These are phyloP conservation scores for Sinocyclocheilus rhinocerous DNA, from an alignment of 2,113 vertebrate genomes.

Conservation along the genomic window DNA sequence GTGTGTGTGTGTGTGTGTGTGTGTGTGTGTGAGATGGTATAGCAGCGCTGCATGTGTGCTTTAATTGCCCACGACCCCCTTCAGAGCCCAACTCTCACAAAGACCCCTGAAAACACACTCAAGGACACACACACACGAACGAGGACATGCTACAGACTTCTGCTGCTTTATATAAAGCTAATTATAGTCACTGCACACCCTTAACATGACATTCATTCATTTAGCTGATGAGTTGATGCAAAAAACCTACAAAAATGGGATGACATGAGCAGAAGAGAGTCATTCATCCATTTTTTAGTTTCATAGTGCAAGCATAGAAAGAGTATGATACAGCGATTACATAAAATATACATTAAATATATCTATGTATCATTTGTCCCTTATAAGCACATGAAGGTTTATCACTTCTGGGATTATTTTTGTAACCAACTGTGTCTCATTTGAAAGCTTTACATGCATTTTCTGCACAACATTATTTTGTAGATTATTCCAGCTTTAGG, in stretches of 20 bases:
- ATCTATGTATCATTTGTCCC: neutral
- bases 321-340: neutral
- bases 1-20: constrained; percentile 29
- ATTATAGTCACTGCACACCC: constrained; percentile 3
- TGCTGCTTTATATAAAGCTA: constrained; percentile 11
- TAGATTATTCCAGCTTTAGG: neutral
- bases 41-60: constrained; percentile 55
- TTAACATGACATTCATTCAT: constrained; percentile 9
- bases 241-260: neutral
- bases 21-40: constrained; percentile 37
- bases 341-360: neutral
- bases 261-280: neutral
- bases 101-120: constrained; percentile 23
- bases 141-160: neutral
- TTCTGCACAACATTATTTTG: neutral
- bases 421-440: neutral
- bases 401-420: neutral
- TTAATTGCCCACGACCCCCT: constrained; percentile 42
- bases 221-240: neutral
- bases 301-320: too few species aligned
- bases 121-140: neutral
- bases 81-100: constrained; percentile 34
- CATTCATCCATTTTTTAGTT: too few species aligned
- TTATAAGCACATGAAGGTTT: neutral
- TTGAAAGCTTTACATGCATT: neutral